Evolutionary conservation across 2,888 invertebrate species (phyloP), one percentile per base, ranked within the genome.

Genomic region (Stramonita haemastoma): DNA sequence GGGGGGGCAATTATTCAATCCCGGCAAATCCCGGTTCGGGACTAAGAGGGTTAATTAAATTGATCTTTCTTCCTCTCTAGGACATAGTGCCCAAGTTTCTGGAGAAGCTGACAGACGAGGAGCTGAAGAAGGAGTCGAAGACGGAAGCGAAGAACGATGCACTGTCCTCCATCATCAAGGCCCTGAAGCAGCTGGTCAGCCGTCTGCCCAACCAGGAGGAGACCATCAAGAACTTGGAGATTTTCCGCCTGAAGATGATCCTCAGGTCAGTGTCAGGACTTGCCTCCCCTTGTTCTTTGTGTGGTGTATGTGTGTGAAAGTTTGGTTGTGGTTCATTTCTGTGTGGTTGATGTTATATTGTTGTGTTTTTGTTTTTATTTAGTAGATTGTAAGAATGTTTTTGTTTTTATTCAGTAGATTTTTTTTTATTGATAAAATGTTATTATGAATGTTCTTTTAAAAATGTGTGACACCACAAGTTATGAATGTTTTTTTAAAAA

Each of bases 211-310:
- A 95, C 90, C 96, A 96, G 92, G 98, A 99, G 94, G 98, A 98
- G 94, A 97, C 97, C 93, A 97, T 97, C 92, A 97, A 97, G 96
- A 97, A 97, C 94, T 97, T 99, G 94, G 99, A 99, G 97, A 98
- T 98, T 96, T 98, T 99, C 97, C 97, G 99, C 94, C 97, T 99
- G 93, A 98, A 99, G 97, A 99, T 99, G 98, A 99, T 99, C 95
- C 97, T 99, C 93, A 96, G 97, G 95, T 95, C 89, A 73, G 87
- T 8, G 19, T 29, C 32, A 26, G 13, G 70, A 26, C 70, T 13
- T 13, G 19, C 15, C 22, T 70, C 8, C 57, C 11, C 17, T 13
- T 60, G 60, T 73, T 73, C 22, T 73, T 73, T 26, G 5, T 73
- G 26, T 73, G 70, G n/a, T n/a, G n/a, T n/a, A n/a, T 66, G 19